These are phyloP conservation scores for Micromussa lordhowensis DNA, from an alignment of 92 coral and sea anemone genomes.

Conservation along the genomic window DNA sequence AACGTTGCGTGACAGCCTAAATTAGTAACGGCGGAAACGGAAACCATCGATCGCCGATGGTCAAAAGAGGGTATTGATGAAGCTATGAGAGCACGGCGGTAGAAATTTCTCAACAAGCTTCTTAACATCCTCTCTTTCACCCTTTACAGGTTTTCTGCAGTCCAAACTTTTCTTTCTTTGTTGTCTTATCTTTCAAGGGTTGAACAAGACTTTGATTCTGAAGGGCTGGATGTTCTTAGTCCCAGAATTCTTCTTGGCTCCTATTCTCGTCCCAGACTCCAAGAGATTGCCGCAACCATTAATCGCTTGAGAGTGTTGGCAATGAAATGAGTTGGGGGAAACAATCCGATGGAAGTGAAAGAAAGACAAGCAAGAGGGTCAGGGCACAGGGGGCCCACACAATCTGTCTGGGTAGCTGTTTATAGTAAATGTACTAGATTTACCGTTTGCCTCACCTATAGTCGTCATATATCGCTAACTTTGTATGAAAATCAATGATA, in stretches of 20 bases:
- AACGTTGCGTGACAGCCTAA: no score
- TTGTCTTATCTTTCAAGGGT: conserved; percentile 34
- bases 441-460: no score
- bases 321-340: conserved; percentile 47
- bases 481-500: no score
- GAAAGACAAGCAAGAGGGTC: not conserved
- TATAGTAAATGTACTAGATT: no score
- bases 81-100: no score
- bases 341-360: not conserved
- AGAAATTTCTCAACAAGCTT: no score
- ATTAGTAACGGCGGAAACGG: no score
- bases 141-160: not conserved
- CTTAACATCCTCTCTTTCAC: not conserved
- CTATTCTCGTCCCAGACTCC: conserved; percentile 71
- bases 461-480: no score
- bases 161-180: not conserved
- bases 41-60: no score
- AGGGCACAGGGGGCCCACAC: no score
- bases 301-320: conserved; percentile 62
- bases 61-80: no score
- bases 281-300: conserved; percentile 74
- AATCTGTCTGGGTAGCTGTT: no score
- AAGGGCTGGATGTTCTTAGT: conserved; percentile 77
- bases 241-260: conserved; percentile 61
- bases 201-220: conserved; percentile 60